Evolutionary conservation across 2,797 vertebrate species (phyloP).

Genomic region (Sebastes itinus): DNA sequence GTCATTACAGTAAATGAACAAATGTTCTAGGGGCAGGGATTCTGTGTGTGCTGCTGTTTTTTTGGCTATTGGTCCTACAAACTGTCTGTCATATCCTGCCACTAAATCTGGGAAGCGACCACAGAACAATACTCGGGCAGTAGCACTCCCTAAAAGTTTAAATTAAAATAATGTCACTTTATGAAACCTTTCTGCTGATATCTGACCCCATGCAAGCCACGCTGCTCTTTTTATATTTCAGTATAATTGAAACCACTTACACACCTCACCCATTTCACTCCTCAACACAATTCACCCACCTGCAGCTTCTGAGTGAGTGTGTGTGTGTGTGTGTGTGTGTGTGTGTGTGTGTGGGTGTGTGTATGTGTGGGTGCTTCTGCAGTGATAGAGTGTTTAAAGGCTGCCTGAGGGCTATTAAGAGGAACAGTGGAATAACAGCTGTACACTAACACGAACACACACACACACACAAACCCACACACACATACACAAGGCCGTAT

Average conservation of each 20-base stretch:
- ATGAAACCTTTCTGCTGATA: background rate
- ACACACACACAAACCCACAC: conserved; percentile 8
- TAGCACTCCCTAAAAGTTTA: background rate
- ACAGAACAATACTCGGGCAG: background rate
- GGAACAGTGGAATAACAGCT: conserved; percentile 61
- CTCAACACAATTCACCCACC: conserved; percentile 38
- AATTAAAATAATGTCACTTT: background rate
- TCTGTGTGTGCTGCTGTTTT: background rate
- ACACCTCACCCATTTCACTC: conserved; percentile 31
- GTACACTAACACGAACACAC: conserved; percentile 30
- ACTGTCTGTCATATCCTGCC: background rate
- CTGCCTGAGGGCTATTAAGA: conserved; percentile 62
- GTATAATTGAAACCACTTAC: conserved; percentile 46
- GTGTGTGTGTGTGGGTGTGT: background rate
- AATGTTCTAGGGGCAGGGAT: background rate
- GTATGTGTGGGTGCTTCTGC: conserved; percentile 12
- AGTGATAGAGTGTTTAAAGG: conserved; percentile 50
- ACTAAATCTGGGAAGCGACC: background rate
- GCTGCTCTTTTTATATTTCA: conserved; percentile 14
- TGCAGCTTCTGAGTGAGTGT: conserved; percentile 16
- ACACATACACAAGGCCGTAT: conserved; percentile 37
- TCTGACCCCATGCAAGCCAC: background rate
- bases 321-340: background rate
- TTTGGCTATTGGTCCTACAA: background rate
- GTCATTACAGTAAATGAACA: background rate